phyloP scores from a whole-genome alignment of 2,113 vertebrate genomes.

The Sylvilagus bachmani region DNA sequence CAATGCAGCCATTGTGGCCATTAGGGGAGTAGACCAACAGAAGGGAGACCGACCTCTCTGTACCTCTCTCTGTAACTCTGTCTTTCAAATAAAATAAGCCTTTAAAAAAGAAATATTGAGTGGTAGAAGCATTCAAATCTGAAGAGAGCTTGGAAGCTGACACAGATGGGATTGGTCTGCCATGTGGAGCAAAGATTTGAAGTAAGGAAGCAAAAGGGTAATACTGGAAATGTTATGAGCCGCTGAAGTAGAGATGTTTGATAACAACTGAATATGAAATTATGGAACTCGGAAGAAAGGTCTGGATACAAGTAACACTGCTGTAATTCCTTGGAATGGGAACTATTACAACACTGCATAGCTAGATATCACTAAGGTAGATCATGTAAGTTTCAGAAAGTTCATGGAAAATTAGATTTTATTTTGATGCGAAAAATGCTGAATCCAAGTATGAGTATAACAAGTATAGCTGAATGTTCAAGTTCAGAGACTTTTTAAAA shows the following conservation, averaged over 20 bases:
- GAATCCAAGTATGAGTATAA: too few relatives aligned
- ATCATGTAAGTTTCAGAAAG: neutral
- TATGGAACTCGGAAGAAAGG: neutral
- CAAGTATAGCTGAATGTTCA: too few relatives aligned
- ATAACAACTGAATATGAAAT: neutral
- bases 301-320: neutral
- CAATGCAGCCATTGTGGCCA: too few relatives aligned
- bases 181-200: neutral
- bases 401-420: neutral
- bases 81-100: too few relatives aligned
- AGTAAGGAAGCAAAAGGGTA: neutral
- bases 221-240: neutral
- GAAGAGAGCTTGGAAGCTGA: neutral
- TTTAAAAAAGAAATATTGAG: neutral
- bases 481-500: neutral
- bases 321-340: neutral
- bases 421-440: too few relatives aligned
- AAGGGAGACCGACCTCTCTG: too few relatives aligned
- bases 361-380: neutral
- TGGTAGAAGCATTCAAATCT: neutral
- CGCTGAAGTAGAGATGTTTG: neutral
- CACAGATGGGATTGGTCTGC: neutral
- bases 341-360: neutral
- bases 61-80: too few relatives aligned
- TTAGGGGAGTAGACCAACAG: too few relatives aligned